Conservation (phyloP, 2,888 invertebrate genomes). For the Lepetodrilus schrolli region DNA sequence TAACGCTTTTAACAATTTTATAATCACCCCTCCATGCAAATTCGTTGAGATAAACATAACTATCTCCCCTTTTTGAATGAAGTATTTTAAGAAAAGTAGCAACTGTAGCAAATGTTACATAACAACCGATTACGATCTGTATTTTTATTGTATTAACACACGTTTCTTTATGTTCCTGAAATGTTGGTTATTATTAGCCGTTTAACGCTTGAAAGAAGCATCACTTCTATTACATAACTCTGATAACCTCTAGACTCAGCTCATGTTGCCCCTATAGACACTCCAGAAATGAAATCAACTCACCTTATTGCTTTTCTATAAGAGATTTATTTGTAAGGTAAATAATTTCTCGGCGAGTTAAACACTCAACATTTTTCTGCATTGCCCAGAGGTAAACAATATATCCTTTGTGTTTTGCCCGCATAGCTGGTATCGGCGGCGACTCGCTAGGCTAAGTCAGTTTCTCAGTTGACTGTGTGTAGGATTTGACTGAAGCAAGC, state of each 20-base stretch:
- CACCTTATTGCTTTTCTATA: background rate
- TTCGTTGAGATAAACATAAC: no score
- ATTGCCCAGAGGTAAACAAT: background rate
- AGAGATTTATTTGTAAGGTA: constrained; percentile 2
- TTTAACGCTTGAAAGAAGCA: background rate
- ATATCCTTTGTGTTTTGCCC: background rate
- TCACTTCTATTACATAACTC: background rate
- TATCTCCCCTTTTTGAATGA: no score
- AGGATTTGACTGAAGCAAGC: background rate
- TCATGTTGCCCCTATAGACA: background rate
- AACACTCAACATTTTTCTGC: constrained; percentile 4
- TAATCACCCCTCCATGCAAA: no score
- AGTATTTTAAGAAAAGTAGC: no score
- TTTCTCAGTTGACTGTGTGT: background rate
- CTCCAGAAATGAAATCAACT: background rate
- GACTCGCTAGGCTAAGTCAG: constrained; percentile 12
- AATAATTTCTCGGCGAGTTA: background rate
- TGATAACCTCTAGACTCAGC: background rate
- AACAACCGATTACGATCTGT: no score
- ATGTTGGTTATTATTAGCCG: background rate
- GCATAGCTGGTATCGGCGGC: background rate
- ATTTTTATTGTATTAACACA: background rate
- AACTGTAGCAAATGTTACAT: background rate
- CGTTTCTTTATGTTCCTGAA: background rate
- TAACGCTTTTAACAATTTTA: no score